Conservation (phyloP, 2,113 vertebrate genomes). For the Thunnus maccoyii region DNA sequence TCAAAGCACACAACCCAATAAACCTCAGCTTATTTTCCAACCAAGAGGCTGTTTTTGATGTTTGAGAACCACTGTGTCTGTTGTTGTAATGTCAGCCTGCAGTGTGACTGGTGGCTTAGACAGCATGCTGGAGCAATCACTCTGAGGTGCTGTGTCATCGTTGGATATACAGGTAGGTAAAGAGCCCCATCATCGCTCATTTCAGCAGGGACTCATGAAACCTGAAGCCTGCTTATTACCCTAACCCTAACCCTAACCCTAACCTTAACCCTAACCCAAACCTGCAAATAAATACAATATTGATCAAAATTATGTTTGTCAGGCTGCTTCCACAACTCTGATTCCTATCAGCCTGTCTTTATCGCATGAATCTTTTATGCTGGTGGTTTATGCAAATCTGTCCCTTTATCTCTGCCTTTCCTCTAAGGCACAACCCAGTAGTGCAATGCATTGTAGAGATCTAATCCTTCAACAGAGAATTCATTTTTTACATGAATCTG, state of each 20-base stretch:
- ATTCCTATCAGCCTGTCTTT: conserved; percentile 5
- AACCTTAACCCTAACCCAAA: conserved; percentile 2
- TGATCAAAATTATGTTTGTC: background rate
- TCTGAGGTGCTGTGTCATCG: conserved; percentile 18
- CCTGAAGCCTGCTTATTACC: background rate
- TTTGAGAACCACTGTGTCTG: background rate
- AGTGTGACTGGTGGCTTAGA: background rate
- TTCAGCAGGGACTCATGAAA: conserved; percentile 23
- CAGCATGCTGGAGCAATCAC: background rate
- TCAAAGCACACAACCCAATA: conserved; percentile 9
- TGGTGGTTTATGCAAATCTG: conserved; percentile 51
- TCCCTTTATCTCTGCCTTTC: conserved; percentile 29
- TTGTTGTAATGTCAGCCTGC: conserved; percentile 5
- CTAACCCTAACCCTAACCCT: too few species aligned
- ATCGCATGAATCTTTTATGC: conserved; percentile 40
- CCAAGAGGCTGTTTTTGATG: conserved; percentile 17
- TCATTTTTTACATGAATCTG: conserved; percentile 16
- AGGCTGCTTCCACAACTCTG: background rate
- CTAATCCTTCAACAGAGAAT: background rate
- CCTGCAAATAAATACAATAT: conserved; percentile 19
- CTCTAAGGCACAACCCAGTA: background rate
- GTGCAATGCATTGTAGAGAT: conserved; percentile 1
- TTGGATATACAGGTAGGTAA: background rate
- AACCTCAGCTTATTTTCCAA: conserved; percentile 13
- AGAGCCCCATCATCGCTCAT: background rate